These are phyloP conservation scores for Chaetura pelagica DNA, from an alignment of 2,113 vertebrate genomes.

Conservation along the genomic window DNA sequence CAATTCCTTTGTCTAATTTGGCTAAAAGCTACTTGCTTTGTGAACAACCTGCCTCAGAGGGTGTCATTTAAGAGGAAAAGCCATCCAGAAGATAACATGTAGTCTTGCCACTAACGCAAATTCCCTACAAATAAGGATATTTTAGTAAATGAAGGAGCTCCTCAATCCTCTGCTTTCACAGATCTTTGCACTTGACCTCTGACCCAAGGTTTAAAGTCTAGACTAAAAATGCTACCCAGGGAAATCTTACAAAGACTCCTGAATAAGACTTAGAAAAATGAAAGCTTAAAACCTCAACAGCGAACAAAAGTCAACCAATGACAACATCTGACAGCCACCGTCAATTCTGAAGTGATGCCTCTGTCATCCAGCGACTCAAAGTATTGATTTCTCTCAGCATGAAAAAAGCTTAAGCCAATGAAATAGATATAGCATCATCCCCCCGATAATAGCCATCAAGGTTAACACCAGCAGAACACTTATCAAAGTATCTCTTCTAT, in stretches of 20 bases:
- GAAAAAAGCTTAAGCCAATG: slow-evolving; percentile 86
- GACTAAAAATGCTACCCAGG: slow-evolving; percentile 79
- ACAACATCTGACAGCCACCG: slow-evolving; percentile 91
- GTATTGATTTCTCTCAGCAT: slow-evolving; percentile 93
- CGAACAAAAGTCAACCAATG: slow-evolving; percentile 95
- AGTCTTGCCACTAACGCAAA: slow-evolving; percentile 77
- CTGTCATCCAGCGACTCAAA: slow-evolving; percentile 88
- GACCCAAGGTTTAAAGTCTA: slow-evolving; percentile 82
- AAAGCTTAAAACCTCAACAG: slow-evolving; percentile 93
- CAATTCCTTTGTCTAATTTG: slow-evolving; percentile 3
- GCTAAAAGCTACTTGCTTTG: slow-evolving; percentile 74
- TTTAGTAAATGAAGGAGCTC: slow-evolving; percentile 76
- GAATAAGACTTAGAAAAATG: slow-evolving; percentile 90
- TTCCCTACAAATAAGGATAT: slow-evolving; percentile 75
- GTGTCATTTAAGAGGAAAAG: slow-evolving; percentile 78
- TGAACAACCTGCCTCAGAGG: slow-evolving; percentile 70
- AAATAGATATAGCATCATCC: slow-evolving; percentile 85
- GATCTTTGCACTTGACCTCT: slow-evolving; percentile 84
- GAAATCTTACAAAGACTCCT: slow-evolving; percentile 84
- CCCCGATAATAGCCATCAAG: slow-evolving; percentile 89
- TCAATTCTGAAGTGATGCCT: slow-evolving; percentile 96
- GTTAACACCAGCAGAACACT: slow-evolving; percentile 95
- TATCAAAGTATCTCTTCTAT: slow-evolving; percentile 90
- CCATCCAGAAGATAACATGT: slow-evolving; percentile 55
- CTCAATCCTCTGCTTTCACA: slow-evolving; percentile 74